Percentiles rank a stretch among this genome's conserved stretches.
Conservation (phyloP, 2,797 vertebrate genomes). For the Muscicapa comitata region DNA sequence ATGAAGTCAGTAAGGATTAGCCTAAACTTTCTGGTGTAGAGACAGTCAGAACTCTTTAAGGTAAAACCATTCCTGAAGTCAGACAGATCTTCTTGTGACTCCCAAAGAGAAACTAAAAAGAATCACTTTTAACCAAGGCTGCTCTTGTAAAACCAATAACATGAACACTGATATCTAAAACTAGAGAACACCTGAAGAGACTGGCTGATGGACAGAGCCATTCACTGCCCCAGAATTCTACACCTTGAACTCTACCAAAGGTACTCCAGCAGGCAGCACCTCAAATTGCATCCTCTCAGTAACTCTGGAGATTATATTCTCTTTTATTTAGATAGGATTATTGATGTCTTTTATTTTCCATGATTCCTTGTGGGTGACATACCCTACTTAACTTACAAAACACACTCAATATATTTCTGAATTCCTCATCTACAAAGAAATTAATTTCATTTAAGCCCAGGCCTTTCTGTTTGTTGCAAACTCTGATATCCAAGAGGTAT, state of each 20-base stretch:
- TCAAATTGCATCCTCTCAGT: neutral
- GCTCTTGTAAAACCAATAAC: neutral
- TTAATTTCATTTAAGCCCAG: neutral
- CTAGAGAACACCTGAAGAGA: neutral
- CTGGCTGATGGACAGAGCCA: neutral
- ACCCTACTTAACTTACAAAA: neutral
- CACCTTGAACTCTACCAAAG: neutral
- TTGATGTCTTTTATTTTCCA: neutral
- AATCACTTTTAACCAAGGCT: neutral
- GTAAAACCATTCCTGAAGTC: neutral
- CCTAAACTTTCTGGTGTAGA: neutral
- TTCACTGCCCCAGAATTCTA: neutral
- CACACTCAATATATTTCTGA: neutral
- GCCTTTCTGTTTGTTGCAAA: neutral
- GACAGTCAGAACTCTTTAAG: neutral
- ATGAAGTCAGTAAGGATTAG: neutral
- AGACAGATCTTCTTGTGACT: neutral
- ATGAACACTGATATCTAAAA: neutral
- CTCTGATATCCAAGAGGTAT: neutral
- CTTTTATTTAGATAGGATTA: neutral
- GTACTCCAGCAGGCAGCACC: neutral
- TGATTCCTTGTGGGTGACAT: neutral
- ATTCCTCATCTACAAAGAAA: conserved; percentile 7
- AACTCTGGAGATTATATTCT: neutral
- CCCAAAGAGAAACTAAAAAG: neutral